A percentile compares a stretch with the other conserved stretches of the same genome.
Evolutionary conservation across 2,888 invertebrate species (phyloP).

Genomic region (Pammene aurita): DNA sequence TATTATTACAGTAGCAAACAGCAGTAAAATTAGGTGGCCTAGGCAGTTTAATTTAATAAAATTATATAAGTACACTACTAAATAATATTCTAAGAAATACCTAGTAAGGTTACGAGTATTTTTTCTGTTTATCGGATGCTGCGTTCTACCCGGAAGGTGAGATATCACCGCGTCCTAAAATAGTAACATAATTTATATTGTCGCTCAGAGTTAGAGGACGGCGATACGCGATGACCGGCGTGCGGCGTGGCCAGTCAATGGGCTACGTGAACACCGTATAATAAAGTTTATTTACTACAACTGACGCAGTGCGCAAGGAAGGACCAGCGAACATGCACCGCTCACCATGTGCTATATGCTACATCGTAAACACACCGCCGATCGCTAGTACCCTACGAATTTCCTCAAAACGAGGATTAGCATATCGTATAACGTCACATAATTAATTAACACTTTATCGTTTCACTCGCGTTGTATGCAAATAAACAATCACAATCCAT

Average conservation of each 20-base stretch:
- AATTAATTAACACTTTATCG: slow-evolving; percentile 51
- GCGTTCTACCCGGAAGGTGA: slow-evolving; percentile 29
- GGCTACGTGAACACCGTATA: slow-evolving; percentile 31
- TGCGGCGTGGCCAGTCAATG: slow-evolving; percentile 28
- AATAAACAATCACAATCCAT: slow-evolving; percentile 61
- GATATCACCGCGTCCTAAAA: slow-evolving; percentile 28
- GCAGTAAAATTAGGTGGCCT: no score
- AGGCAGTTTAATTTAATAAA: no score
- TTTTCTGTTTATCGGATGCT: neutral
- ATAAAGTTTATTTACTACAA: slow-evolving; percentile 62
- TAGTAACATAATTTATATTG: slow-evolving; percentile 18
- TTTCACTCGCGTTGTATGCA: slow-evolving; percentile 54
- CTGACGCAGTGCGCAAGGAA: slow-evolving; percentile 64
- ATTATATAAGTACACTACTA: no score
- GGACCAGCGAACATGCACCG: slow-evolving; percentile 52
- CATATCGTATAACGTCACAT: slow-evolving; percentile 43
- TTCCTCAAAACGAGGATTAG: slow-evolving; percentile 49
- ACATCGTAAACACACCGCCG: slow-evolving; percentile 66
- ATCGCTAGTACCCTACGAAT: slow-evolving; percentile 51
- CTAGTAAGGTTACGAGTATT: neutral
- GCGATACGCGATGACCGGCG: slow-evolving; percentile 8
- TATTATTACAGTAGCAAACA: no score
- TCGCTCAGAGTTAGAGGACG: slow-evolving; percentile 12
- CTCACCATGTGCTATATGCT: slow-evolving; percentile 57
- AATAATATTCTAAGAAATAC: no score